Evolutionary conservation across 2,888 invertebrate species (phyloP).

Genomic region (Limnephilus lunatus): DNA sequence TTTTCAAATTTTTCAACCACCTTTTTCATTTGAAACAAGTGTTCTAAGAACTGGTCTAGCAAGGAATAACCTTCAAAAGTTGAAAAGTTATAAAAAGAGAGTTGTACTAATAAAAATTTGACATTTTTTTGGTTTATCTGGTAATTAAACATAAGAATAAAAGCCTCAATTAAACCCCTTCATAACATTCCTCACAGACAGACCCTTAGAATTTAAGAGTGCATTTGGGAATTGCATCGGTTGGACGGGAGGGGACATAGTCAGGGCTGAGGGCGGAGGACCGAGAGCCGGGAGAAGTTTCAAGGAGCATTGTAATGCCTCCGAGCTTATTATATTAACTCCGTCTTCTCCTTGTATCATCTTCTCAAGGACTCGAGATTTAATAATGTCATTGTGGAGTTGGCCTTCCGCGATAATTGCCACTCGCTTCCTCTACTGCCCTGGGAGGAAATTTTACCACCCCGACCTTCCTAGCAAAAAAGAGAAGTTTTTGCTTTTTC

Average conservation of each 20-base stretch:
- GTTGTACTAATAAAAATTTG: too few species aligned
- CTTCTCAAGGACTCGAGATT: conserved; percentile 60
- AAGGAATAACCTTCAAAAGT: too few species aligned
- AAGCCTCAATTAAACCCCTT: neutral
- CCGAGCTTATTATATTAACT: conserved; percentile 53
- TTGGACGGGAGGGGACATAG: neutral
- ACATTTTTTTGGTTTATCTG: neutral
- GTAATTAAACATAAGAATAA: neutral
- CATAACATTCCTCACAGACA: neutral
- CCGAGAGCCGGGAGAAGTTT: conserved; percentile 12
- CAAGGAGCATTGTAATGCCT: conserved; percentile 12
- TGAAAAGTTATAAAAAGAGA: too few species aligned
- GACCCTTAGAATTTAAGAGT: neutral
- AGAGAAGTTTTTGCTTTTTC: neutral
- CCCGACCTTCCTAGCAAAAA: neutral
- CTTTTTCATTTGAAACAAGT: too few species aligned
- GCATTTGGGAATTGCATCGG: conserved; percentile 6
- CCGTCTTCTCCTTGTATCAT: conserved; percentile 55
- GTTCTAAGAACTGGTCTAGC: too few species aligned
- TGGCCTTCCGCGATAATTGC: conserved; percentile 59
- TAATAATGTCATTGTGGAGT: conserved; percentile 59
- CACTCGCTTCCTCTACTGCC: conserved; percentile 48
- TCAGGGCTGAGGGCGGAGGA: too few species aligned
- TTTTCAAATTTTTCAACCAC: too few species aligned
- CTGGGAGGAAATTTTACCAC: neutral